phyloP scores from a whole-genome alignment of 2,888 invertebrate genomes.

The Cheilosia variabilis region DNA sequence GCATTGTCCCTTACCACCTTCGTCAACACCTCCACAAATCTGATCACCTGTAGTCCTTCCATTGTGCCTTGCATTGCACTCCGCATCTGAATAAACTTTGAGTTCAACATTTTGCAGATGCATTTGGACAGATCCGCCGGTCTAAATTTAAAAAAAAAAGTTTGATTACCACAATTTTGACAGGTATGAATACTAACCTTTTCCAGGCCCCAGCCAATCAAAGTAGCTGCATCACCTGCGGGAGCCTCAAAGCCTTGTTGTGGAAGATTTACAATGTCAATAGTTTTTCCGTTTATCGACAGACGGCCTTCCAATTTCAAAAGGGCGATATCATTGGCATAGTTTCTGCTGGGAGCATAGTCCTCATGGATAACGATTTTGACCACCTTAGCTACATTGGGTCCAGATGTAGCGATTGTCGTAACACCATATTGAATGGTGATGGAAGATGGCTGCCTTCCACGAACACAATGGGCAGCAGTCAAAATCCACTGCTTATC shows the following conservation, averaged over 20 bases:
- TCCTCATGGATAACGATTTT: slow-evolving; percentile 79
- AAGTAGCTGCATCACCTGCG: slow-evolving; percentile 73
- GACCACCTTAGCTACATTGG: slow-evolving; percentile 76
- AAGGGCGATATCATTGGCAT: slow-evolving; percentile 80
- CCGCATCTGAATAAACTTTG: slow-evolving; percentile 81
- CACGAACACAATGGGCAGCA: slow-evolving; percentile 81
- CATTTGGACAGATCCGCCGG: slow-evolving; percentile 80
- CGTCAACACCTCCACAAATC: slow-evolving; percentile 83
- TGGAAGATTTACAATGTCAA: slow-evolving; percentile 75
- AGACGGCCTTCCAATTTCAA: slow-evolving; percentile 76
- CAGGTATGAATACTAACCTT: slow-evolving; percentile 76
- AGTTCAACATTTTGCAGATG: slow-evolving; percentile 82
- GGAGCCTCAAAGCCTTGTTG: slow-evolving; percentile 77
- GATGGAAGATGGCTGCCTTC: slow-evolving; percentile 76
- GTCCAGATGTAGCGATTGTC: slow-evolving; percentile 77
- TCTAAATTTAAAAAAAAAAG: slow-evolving; percentile 76
- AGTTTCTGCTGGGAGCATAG: slow-evolving; percentile 77
- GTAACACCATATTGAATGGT: slow-evolving; percentile 81
- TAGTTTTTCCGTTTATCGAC: slow-evolving; percentile 59
- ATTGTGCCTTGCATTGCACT: slow-evolving; percentile 81
- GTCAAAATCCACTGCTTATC: slow-evolving; percentile 80
- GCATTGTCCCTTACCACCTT: slow-evolving; percentile 84
- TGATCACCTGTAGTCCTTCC: slow-evolving; percentile 79
- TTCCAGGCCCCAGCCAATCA: slow-evolving; percentile 83
- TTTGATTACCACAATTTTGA: not conserved